Percentiles rank a stretch among this genome's conserved stretches.
These are phyloP conservation scores for Acanthurus tractus DNA, from an alignment of 2,797 vertebrate species.

Conservation along the genomic window DNA sequence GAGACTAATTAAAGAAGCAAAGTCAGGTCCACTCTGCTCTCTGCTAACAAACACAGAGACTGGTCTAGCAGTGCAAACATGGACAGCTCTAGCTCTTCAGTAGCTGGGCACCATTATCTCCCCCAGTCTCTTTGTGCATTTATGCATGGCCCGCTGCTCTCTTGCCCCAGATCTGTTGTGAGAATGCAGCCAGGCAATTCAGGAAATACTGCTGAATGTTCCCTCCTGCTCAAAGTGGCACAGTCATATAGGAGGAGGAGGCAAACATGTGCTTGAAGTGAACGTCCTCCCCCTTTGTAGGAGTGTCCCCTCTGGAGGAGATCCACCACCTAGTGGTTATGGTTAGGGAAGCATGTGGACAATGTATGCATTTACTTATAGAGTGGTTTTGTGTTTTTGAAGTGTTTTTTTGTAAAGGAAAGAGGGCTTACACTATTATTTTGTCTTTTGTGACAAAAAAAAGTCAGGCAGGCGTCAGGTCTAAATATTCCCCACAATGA, in stretches of 20 bases:
- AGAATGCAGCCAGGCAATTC: constrained; percentile 45
- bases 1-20: constrained; percentile 10
- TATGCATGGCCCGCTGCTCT: constrained; percentile 70
- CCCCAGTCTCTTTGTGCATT: constrained; percentile 53
- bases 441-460: background rate
- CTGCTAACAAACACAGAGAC: constrained; percentile 36
- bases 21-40: constrained; percentile 32
- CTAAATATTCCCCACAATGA: background rate
- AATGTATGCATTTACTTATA: background rate
- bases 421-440: background rate
- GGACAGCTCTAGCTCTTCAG: constrained; percentile 34
- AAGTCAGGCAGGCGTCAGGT: too few species aligned
- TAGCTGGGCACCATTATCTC: constrained; percentile 66
- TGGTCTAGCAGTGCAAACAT: constrained; percentile 41
- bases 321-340: constrained; percentile 62
- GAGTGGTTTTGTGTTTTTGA: background rate
- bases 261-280: constrained; percentile 34
- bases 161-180: constrained; percentile 52
- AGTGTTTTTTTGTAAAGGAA: background rate
- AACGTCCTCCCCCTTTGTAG: constrained; percentile 57
- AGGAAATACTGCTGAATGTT: constrained; percentile 45
- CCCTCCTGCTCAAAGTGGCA: constrained; percentile 56
- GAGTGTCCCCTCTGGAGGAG: constrained; percentile 33
- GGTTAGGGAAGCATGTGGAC: constrained; percentile 22
- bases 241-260: constrained; percentile 65